Conservation (phyloP, 2,113 vertebrate species). For the Platysternon megacephalum region DNA sequence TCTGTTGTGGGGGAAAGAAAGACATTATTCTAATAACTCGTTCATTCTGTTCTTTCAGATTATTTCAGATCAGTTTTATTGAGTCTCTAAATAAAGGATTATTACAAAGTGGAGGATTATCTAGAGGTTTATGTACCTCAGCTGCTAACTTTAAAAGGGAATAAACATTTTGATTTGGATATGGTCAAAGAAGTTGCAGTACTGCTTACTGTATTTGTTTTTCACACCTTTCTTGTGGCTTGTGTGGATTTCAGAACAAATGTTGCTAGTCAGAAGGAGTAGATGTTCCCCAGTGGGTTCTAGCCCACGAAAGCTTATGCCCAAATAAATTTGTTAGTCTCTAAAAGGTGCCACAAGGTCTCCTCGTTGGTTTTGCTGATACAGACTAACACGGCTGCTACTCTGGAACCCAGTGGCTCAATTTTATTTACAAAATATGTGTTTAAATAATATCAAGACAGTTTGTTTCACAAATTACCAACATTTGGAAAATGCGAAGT, state of each 20-base stretch:
- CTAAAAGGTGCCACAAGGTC: too few species aligned
- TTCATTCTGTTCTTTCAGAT: background rate
- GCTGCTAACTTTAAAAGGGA: background rate
- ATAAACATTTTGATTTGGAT: background rate
- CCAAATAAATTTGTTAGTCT: too few species aligned
- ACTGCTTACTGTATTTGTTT: background rate
- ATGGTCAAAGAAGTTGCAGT: constrained; percentile 30
- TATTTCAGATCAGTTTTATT: background rate
- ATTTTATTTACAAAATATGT: background rate
- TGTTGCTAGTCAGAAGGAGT: background rate
- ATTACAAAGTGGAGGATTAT: background rate
- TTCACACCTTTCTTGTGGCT: background rate
- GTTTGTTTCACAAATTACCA: background rate
- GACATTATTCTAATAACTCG: background rate
- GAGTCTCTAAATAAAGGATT: background rate
- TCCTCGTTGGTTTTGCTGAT: too few species aligned
- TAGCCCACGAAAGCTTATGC: too few species aligned
- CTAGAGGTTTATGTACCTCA: background rate
- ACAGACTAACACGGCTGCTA: too few species aligned
- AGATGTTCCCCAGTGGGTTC: background rate
- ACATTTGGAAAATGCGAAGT: constrained; percentile 58
- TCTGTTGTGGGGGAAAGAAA: background rate
- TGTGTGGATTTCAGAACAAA: background rate
- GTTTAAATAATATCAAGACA: background rate
- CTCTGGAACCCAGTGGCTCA: background rate